These are phyloP conservation scores for Heteromormyrus szaboi DNA, from an alignment of 2,797 vertebrate species.

Conservation along the genomic window DNA sequence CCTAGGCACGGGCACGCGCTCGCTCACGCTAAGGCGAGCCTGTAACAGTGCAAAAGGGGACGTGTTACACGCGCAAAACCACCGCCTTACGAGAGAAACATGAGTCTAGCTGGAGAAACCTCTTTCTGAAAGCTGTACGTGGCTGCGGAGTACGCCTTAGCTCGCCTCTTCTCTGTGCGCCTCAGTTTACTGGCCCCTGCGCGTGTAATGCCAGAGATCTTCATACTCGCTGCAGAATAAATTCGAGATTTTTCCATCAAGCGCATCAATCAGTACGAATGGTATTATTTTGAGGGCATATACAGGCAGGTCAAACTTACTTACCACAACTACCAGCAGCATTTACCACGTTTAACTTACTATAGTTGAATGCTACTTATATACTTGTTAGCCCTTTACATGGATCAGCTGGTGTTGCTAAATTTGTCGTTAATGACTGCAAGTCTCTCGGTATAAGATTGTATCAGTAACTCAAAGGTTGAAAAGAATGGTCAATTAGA, in stretches of 20 bases:
- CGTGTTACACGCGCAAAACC: background rate
- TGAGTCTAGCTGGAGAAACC: background rate
- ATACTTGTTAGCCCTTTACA: background rate
- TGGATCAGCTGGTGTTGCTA: background rate
- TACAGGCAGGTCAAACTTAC: background rate
- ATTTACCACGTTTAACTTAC: background rate
- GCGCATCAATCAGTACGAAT: background rate
- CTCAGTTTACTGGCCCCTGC: background rate
- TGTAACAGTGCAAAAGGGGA: background rate
- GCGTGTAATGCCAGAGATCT: background rate
- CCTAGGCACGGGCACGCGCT: conserved; percentile 11
- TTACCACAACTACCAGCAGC: background rate
- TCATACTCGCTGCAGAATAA: conserved; percentile 28
- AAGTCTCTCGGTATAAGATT: background rate
- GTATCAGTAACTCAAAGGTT: background rate
- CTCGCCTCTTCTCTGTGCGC: background rate
- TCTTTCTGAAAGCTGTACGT: conserved; percentile 38
- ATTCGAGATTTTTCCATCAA: background rate
- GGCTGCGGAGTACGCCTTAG: conserved; percentile 12
- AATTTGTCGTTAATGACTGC: background rate
- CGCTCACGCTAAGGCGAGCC: background rate
- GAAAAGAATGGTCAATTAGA: background rate
- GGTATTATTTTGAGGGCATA: background rate
- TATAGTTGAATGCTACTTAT: background rate
- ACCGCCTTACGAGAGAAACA: background rate